Base-by-base conservation (phyloP, 2,113 vertebrate species). In the Microcebus murinus region DNA sequence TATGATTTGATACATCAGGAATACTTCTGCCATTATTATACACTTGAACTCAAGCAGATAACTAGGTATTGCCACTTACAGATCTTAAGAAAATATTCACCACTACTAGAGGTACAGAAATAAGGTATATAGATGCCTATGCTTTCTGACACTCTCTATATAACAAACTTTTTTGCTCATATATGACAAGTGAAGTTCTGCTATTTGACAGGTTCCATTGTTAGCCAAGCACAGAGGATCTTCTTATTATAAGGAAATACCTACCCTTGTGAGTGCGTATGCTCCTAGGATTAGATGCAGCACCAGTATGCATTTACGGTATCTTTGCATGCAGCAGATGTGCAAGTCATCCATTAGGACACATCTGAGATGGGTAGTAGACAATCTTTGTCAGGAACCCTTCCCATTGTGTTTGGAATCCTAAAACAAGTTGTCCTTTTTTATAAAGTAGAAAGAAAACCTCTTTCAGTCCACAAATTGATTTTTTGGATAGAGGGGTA, bases 1-100 rank as follows among this genome's bases (percentile, higher is more conserved):
- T 92, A 27, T 91, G 45, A 87, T 96, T 92, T 92, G 42, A 10
- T 59, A 65, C 20, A 73, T 84, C 71, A 88, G 23, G 85, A 94
- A 77, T 77, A 85, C 50, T 82, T 85, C 68, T 79, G n/a, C 36
- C 14, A 8, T 87, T 92, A 77, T 42, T 89, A n/a, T 81, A 7
- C 6, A 18, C 42, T 13, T 77, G 17, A 68, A 86, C 25, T 88
- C 23, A 68, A 85, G 6, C 31, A 92, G 80, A 36, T 96, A 11
- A 45, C 91, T 50, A 85, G 0, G 5, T 86, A 0, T 96, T 25
- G 55, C 80, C 36, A 87, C 17, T 97, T 70, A 70, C 0, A 86
- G 34, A 70, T 74, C 27, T 61, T 84, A n/a, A 67, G 71, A 84
- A 89, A 87, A 42, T 80, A 63, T 25, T 91, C 17, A 57, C 12